A percentile compares a stretch with the other conserved stretches of the same genome.
These are phyloP conservation scores for Drosophila ezoana DNA, from an alignment of 2,888 invertebrate genomes.

Conservation along the genomic window DNA sequence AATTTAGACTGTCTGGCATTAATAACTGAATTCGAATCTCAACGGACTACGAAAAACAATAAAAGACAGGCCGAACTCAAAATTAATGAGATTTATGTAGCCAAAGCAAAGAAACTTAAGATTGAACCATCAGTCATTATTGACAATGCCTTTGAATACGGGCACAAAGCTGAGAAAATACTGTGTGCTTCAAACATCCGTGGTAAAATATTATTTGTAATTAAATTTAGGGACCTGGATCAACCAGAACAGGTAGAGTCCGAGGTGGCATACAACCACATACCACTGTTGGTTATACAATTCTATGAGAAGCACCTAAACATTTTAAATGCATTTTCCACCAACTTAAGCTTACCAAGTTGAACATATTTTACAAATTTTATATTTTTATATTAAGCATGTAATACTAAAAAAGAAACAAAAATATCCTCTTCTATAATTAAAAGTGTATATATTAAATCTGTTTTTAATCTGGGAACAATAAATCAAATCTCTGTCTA, in stretches of 20 bases:
- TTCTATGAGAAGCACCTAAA: constrained; percentile 35
- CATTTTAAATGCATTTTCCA: constrained; percentile 4
- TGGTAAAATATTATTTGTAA: constrained; percentile 23
- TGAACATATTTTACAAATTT: neutral
- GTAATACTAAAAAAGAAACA: too few species aligned
- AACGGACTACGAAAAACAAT: neutral
- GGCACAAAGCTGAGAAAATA: constrained; percentile 23
- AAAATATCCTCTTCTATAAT: too few species aligned
- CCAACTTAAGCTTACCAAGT: constrained; percentile 9
- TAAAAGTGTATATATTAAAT: too few species aligned
- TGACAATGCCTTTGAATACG: constrained; percentile 34
- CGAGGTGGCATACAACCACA: constrained; percentile 35
- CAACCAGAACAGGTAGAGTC: constrained; percentile 9
- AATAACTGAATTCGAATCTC: constrained; percentile 17
- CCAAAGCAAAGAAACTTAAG: constrained; percentile 42
- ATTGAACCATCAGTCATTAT: constrained; percentile 25
- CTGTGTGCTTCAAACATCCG: neutral
- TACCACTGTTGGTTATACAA: constrained; percentile 39
- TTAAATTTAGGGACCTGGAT: constrained; percentile 32
- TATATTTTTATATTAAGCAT: neutral
- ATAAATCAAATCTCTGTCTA: too few species aligned
- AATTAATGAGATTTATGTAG: constrained; percentile 13
- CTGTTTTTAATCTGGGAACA: too few species aligned
- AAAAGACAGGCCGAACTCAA: constrained; percentile 12
- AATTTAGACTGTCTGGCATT: constrained; percentile 18